These are phyloP conservation scores for Margaritifera margaritifera DNA, from an alignment of 2,888 invertebrate species.

Conservation along the genomic window DNA sequence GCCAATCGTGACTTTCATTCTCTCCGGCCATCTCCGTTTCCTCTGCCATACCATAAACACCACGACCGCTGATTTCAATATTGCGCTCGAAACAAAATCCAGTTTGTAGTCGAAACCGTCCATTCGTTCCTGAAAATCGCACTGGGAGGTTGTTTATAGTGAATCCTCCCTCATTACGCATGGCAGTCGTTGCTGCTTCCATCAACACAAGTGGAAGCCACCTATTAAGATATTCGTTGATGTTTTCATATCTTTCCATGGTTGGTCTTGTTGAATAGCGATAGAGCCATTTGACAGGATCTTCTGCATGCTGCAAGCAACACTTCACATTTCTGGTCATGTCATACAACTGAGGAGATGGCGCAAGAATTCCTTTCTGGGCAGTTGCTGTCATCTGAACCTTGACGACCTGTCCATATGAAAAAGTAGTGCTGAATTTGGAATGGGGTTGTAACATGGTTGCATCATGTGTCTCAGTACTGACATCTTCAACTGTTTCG, in stretches of 20 bases:
- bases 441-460: constrained; percentile 4
- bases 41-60: constrained; percentile 1
- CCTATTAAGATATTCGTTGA: constrained; percentile 30
- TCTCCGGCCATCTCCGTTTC: constrained; percentile 21
- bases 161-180: constrained; percentile 33
- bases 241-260: constrained; percentile 15
- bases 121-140: constrained; percentile 26
- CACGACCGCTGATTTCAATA: constrained; percentile 32
- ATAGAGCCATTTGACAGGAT: constrained; percentile 35
- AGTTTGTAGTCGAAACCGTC: constrained; percentile 33
- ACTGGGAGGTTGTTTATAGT: constrained; percentile 41
- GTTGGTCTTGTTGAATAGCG: constrained; percentile 36
- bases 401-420: constrained; percentile 25
- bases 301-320: constrained; percentile 33
- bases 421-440: constrained; percentile 26
- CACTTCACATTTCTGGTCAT: constrained; percentile 29
- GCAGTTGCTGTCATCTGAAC: constrained; percentile 35
- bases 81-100: constrained; percentile 39
- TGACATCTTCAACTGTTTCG: constrained; percentile 13
- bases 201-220: constrained; percentile 52
- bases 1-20: constrained; percentile 1
- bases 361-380: constrained; percentile 24
- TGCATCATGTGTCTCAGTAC: constrained; percentile 9
- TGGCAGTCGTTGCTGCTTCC: constrained; percentile 47
- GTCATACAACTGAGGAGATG: constrained; percentile 24